Conservation (phyloP, 2,113 vertebrate species). For the Alligator sinensis region DNA sequence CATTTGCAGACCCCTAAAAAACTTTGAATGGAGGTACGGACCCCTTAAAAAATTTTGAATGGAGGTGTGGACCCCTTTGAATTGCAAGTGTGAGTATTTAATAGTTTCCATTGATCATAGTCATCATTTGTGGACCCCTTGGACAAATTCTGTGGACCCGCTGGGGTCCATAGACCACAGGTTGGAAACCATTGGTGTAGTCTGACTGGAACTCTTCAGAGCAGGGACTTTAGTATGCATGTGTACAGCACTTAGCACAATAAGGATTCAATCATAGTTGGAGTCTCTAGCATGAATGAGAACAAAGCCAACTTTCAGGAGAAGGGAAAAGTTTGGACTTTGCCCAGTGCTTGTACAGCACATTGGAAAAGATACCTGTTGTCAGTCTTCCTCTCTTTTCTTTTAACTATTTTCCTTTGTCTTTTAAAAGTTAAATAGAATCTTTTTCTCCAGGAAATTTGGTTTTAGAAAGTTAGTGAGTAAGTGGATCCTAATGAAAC, state of each 20-base stretch:
- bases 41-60: too few relatives aligned
- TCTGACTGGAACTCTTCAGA: neutral
- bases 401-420: neutral
- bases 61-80: too few relatives aligned
- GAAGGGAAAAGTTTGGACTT: neutral
- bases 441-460: neutral
- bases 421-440: neutral
- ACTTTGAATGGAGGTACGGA: too few relatives aligned
- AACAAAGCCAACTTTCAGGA: neutral
- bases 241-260: neutral
- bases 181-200: too few relatives aligned
- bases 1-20: too few relatives aligned
- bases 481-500: constrained; percentile 39
- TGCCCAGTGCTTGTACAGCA: neutral
- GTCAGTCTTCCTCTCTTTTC: accelerated
- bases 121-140: too few relatives aligned
- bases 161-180: too few relatives aligned
- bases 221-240: neutral
- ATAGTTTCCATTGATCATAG: too few relatives aligned
- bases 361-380: neutral
- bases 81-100: too few relatives aligned
- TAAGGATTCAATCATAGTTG: neutral
- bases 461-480: constrained; percentile 53
- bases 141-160: too few relatives aligned
- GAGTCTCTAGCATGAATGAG: neutral